A percentile compares a stretch with the other conserved stretches of the same genome.
Conservation (phyloP, 2,113 vertebrate species). For the Mus spicilegus region DNA sequence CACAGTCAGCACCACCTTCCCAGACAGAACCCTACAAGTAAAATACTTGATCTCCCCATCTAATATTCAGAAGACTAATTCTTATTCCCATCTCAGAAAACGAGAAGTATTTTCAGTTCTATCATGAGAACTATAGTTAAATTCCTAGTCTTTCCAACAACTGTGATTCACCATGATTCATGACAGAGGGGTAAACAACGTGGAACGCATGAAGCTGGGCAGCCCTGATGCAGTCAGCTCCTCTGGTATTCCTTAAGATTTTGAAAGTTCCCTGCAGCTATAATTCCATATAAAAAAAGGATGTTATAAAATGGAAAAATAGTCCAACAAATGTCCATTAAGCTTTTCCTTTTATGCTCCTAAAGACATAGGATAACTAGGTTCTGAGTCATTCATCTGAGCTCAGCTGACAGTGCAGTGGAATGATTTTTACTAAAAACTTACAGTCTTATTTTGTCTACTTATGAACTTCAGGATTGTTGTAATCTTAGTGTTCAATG, state of each 20-base stretch:
- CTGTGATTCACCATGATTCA: constrained; percentile 17
- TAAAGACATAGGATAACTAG: neutral
- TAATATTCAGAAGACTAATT: constrained; percentile 19
- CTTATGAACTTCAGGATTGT: constrained; percentile 34
- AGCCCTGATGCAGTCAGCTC: neutral
- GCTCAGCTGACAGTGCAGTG: neutral
- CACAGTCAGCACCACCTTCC: neutral
- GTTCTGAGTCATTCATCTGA: neutral
- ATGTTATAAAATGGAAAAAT: neutral
- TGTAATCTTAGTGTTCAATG: constrained; percentile 25
- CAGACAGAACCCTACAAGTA: neutral
- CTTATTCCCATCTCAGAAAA: constrained; percentile 26
- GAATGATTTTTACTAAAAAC: constrained; percentile 50
- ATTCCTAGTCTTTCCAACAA: constrained; percentile 10
- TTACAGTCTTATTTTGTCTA: constrained; percentile 22
- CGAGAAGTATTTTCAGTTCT: neutral
- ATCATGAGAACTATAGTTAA: neutral
- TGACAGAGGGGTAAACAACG: neutral
- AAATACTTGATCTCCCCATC: neutral
- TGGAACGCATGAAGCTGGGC: neutral
- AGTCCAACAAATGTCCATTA: neutral
- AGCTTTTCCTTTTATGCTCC: constrained; percentile 37
- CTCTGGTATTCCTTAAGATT: neutral
- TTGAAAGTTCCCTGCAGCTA: neutral
- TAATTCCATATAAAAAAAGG: neutral